Percentiles rank a stretch among this genome's conserved stretches.
Conservation (phyloP, 2,113 vertebrate genomes). For the Carassius auratus region DNA sequence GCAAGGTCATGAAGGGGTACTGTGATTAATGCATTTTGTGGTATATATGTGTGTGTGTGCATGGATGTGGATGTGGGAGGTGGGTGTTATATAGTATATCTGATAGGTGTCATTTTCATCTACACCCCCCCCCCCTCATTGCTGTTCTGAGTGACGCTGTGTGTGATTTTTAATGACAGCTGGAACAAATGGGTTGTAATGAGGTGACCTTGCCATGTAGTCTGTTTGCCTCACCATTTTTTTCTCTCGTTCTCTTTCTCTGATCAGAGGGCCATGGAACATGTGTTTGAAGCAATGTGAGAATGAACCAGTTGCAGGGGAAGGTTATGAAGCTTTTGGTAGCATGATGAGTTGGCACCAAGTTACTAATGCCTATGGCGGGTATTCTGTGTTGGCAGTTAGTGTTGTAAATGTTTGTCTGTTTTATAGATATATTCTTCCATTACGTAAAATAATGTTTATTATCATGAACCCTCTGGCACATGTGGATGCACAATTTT, state of each 20-base stretch:
- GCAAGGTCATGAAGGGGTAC: slow-evolving; percentile 20
- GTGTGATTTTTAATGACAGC: slow-evolving; percentile 86
- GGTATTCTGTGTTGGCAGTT: background rate
- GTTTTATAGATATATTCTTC: background rate
- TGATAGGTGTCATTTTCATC: slow-evolving; percentile 50
- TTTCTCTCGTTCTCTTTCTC: slow-evolving; percentile 4
- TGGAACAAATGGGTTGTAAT: slow-evolving; percentile 87
- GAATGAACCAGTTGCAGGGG: slow-evolving; percentile 14
- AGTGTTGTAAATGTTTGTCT: background rate
- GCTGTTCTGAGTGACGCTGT: slow-evolving; percentile 80
- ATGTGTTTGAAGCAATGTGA: slow-evolving; percentile 23
- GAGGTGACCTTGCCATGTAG: slow-evolving; percentile 83
- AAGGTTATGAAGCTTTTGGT: slow-evolving; percentile 39
- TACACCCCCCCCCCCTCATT: slow-evolving; percentile 65
- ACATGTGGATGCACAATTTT: background rate
- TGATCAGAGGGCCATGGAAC: slow-evolving; percentile 22
- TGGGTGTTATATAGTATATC: slow-evolving; percentile 33
- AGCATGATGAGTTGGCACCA: background rate
- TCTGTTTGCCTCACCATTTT: slow-evolving; percentile 69
- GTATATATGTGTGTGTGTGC: background rate
- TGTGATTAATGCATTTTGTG: slow-evolving; percentile 23
- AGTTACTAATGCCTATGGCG: background rate
- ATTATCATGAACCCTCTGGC: background rate
- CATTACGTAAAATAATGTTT: background rate
- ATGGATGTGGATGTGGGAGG: background rate